phyloP scores from a whole-genome alignment of 1,140 invertebrate species.

The Whitmania pigra region DNA sequence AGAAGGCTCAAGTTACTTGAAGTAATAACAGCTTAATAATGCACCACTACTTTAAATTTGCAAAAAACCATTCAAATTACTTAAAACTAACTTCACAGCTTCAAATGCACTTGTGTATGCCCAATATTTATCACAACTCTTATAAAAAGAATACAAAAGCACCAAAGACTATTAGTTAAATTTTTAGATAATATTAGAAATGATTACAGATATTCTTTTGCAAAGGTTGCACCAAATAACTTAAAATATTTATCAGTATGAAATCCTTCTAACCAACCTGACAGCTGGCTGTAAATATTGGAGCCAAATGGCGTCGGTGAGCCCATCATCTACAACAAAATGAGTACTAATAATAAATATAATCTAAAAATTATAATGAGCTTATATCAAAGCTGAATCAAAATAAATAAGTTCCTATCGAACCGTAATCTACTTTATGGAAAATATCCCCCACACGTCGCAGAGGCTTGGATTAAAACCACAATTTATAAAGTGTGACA shows the following conservation, averaged over 20 bases:
- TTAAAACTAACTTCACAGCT: background rate
- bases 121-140: background rate
- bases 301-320: constrained; percentile 19
- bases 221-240: background rate
- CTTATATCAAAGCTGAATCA: too few species aligned
- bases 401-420: too few species aligned
- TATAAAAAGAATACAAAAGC: background rate
- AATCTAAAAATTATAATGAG: too few species aligned
- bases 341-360: background rate
- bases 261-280: constrained; percentile 7
- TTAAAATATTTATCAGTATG: background rate
- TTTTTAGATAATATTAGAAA: background rate
- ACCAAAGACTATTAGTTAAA: background rate
- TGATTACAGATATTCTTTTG: background rate
- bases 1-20: too few species aligned
- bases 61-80: too few species aligned
- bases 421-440: too few species aligned
- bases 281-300: constrained; percentile 11
- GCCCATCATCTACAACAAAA: constrained; percentile 16
- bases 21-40: too few species aligned
- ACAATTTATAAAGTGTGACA: too few species aligned
- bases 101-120: background rate
- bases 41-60: too few species aligned
- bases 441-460: too few species aligned
- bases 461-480: too few species aligned